These are phyloP conservation scores for Phallusia fumigata DNA, from an alignment of 23 tunicate species.

Conservation along the genomic window DNA sequence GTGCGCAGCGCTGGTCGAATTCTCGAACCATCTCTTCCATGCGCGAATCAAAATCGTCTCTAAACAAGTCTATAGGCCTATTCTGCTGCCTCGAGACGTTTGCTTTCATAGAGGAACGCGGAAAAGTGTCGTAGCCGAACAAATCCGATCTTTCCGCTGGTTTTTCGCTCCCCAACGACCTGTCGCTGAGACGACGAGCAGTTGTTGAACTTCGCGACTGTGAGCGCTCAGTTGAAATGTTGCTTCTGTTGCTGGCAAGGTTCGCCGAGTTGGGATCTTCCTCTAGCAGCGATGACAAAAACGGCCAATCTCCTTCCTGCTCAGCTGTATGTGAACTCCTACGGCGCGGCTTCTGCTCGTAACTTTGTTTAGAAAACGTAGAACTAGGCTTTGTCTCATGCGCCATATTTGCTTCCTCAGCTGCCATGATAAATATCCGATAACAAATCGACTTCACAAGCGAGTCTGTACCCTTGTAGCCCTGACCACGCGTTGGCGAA, in stretches of 20 bases:
- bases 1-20: slow-evolving; percentile 39
- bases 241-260: background rate
- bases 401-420: background rate
- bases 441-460: background rate
- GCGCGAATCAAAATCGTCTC: slow-evolving; percentile 54
- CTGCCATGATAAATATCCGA: background rate
- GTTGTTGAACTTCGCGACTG: background rate
- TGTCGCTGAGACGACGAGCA: background rate
- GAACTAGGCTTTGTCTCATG: background rate
- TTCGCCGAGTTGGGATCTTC: background rate
- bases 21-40: slow-evolving; percentile 60
- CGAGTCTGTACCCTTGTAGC: background rate
- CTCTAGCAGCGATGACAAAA: background rate
- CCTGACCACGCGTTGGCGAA: background rate
- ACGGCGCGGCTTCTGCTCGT: background rate
- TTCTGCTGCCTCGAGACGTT: background rate
- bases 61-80: slow-evolving; percentile 15
- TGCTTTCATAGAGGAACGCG: background rate
- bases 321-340: background rate
- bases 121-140: background rate
- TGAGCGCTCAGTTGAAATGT: background rate
- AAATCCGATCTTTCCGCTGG: background rate
- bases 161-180: background rate
- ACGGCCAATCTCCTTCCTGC: background rate
- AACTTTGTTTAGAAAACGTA: background rate